phyloP scores from a whole-genome alignment of 2,888 invertebrate genomes.

The Calephelis perditalis region DNA sequence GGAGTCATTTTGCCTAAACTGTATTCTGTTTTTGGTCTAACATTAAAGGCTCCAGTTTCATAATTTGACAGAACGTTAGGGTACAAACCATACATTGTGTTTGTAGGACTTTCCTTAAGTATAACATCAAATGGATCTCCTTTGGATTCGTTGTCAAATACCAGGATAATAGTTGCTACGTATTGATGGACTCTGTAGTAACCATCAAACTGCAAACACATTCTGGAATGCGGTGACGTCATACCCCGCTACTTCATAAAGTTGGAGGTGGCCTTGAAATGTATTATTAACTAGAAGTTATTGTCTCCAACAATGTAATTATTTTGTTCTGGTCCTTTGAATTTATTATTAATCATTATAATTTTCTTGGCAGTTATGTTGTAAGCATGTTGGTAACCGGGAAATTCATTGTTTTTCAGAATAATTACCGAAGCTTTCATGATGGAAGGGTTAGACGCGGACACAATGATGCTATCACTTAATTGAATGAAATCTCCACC shows the following conservation, averaged over 20 bases:
- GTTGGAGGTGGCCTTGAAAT: constrained; percentile 5
- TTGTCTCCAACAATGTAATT: constrained; percentile 21
- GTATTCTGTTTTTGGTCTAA: constrained; percentile 18
- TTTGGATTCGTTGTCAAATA: constrained; percentile 18
- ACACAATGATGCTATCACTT: constrained; percentile 9
- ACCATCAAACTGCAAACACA: constrained; percentile 17
- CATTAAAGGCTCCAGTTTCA: constrained; percentile 18
- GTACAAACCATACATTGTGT: constrained; percentile 11
- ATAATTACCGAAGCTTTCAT: constrained; percentile 17
- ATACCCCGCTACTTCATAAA: constrained; percentile 7
- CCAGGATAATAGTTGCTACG: constrained; percentile 16
- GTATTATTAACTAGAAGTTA: constrained; percentile 14
- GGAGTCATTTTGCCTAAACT: constrained; percentile 17
- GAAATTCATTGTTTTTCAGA: constrained; percentile 19
- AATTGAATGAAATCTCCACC: not conserved
- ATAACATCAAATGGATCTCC: constrained; percentile 15
- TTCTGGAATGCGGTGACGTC: constrained; percentile 8
- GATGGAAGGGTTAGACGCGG: constrained; percentile 12
- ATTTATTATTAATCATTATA: constrained; percentile 19
- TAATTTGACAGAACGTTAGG: constrained; percentile 16
- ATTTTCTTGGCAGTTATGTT: constrained; percentile 20
- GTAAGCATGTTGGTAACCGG: constrained; percentile 13
- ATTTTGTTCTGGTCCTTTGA: constrained; percentile 17
- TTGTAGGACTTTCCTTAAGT: constrained; percentile 12
- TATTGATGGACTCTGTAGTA: constrained; percentile 15